Evolutionary conservation across 2,797 vertebrate genomes (phyloP).

Genomic region (Takifugu ocellatus): DNA sequence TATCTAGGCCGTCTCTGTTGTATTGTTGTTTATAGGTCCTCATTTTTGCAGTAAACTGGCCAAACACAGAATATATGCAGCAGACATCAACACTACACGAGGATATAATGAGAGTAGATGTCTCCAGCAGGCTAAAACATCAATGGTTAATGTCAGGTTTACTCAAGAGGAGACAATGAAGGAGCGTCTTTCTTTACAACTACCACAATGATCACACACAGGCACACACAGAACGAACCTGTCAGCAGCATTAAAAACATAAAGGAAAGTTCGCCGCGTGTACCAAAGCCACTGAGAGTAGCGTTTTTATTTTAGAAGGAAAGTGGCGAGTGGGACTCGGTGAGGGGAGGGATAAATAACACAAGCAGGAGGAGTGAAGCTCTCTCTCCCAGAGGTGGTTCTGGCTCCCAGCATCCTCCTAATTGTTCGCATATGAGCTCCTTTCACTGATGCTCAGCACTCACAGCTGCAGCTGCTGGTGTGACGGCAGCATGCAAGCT

Average conservation of each 20-base stretch:
- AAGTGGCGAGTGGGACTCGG: constrained; percentile 15
- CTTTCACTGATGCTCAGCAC: constrained; percentile 34
- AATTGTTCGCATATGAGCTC: constrained; percentile 24
- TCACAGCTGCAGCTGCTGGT: constrained; percentile 46
- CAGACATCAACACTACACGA: constrained; percentile 16
- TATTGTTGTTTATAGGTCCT: constrained; percentile 19
- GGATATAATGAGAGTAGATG: constrained; percentile 15
- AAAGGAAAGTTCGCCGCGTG: background rate
- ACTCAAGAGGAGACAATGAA: background rate
- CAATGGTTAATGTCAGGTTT: constrained; percentile 20
- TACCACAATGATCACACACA: background rate
- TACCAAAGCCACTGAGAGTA: background rate
- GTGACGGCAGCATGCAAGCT: constrained; percentile 34
- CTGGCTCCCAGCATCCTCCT: constrained; percentile 26
- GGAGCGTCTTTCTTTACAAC: constrained; percentile 1
- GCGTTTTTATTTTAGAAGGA: constrained; percentile 24
- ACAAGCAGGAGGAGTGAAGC: constrained; percentile 21
- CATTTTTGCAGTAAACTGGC: constrained; percentile 38
- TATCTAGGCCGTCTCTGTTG: constrained; percentile 42
- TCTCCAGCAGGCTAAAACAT: constrained; percentile 19
- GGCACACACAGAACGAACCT: background rate
- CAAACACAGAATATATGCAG: constrained; percentile 18
- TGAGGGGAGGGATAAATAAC: constrained; percentile 29
- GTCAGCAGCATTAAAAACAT: background rate
- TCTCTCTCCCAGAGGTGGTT: constrained; percentile 38